Conservation (phyloP, 2,113 vertebrate species). For the Toxotes jaculatrix region DNA sequence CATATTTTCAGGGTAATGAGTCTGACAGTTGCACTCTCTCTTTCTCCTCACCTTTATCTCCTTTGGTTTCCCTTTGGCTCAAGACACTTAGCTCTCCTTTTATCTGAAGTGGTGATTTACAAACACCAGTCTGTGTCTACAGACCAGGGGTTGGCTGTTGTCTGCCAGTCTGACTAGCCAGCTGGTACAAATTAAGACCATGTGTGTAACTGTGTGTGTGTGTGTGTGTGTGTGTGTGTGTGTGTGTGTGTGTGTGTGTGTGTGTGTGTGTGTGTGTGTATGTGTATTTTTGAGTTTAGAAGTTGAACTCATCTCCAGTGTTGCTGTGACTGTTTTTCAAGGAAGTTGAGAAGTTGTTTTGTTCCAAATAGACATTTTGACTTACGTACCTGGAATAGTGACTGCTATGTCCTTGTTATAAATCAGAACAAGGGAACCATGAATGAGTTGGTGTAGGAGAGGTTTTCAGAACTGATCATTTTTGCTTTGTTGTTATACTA, state of each 20-base stretch:
- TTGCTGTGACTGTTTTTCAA: slow-evolving; percentile 68
- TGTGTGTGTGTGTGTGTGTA: slow-evolving; percentile 32
- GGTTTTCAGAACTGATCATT: neutral
- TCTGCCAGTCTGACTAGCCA: slow-evolving; percentile 76
- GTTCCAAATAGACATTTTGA: slow-evolving; percentile 55
- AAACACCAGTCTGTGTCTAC: slow-evolving; percentile 77
- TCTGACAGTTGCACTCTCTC: slow-evolving; percentile 63
- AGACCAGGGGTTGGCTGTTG: slow-evolving; percentile 70
- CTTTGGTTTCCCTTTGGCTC: slow-evolving; percentile 60
- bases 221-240: slow-evolving; percentile 38
- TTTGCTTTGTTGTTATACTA: neutral
- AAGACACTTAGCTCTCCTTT: slow-evolving; percentile 69
- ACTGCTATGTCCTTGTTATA: slow-evolving; percentile 8
- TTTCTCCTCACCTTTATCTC: slow-evolving; percentile 65
- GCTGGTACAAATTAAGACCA: slow-evolving; percentile 83
- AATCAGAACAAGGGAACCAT: slow-evolving; percentile 4
- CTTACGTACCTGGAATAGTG: slow-evolving; percentile 28
- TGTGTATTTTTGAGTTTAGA: slow-evolving; percentile 53
- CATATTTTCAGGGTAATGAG: slow-evolving; percentile 55
- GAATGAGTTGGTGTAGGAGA: neutral
- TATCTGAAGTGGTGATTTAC: slow-evolving; percentile 82
- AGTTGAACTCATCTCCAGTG: slow-evolving; percentile 60
- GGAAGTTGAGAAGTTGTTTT: slow-evolving; percentile 64
- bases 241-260: slow-evolving; percentile 33
- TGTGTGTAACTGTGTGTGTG: slow-evolving; percentile 54